Percentiles rank a stretch among this genome's conserved stretches.
phyloP scores from a whole-genome alignment of 2,888 invertebrate species.

The Lasioglossum marginatum region DNA sequence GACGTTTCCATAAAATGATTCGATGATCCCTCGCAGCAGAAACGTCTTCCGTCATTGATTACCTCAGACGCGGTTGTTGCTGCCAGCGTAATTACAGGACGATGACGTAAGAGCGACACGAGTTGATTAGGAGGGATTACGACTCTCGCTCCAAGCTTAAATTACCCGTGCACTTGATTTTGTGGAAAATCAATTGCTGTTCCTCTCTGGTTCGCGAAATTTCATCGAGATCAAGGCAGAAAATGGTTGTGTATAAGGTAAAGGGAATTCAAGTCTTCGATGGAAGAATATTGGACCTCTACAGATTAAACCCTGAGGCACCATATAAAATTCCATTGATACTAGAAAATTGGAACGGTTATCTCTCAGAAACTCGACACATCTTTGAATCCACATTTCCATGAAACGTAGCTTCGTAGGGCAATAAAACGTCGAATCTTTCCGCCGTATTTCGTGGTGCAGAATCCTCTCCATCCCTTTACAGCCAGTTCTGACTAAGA shows the following conservation, averaged over 20 bases:
- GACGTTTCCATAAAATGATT: background rate
- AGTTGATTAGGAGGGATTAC: conserved; percentile 4
- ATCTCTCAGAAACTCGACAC: background rate
- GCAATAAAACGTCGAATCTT: background rate
- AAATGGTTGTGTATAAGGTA: too few species aligned
- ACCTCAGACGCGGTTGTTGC: background rate
- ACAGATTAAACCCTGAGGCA: background rate
- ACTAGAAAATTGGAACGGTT: background rate
- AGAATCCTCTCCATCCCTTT: conserved; percentile 2
- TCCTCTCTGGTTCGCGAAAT: background rate
- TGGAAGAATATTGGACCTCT: too few species aligned
- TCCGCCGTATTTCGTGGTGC: background rate
- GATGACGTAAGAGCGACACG: conserved; percentile 1
- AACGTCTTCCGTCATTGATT: background rate
- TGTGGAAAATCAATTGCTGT: background rate
- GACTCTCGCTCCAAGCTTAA: background rate
- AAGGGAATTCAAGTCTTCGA: too few species aligned
- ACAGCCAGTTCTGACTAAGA: background rate
- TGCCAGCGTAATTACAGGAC: background rate
- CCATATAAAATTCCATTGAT: background rate
- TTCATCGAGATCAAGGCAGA: background rate
- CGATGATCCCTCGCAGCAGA: background rate
- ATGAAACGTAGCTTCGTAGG: background rate
- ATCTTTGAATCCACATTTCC: background rate
- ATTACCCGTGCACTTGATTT: background rate